Evolutionary conservation across 1,140 invertebrate genomes (phyloP).

Genomic region (Diachasmimorpha longicaudata): DNA sequence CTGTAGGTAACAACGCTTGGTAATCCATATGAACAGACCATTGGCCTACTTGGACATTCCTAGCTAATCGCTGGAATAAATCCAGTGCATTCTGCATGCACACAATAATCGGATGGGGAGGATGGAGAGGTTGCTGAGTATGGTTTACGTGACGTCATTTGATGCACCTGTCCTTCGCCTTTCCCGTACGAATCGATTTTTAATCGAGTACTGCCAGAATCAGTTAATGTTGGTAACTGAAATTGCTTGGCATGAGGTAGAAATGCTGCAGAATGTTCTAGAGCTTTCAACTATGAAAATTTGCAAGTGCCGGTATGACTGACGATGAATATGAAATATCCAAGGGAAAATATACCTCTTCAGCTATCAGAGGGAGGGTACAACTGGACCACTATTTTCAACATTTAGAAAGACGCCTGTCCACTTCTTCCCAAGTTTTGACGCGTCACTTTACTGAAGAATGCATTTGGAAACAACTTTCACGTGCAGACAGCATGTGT

Average conservation of each 20-base stretch:
- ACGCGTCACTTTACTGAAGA: background rate
- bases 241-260: background rate
- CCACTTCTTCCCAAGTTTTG: background rate
- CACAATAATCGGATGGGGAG: constrained; percentile 12
- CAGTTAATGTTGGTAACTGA: background rate
- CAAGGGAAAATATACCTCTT: no score
- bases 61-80: constrained; percentile 33
- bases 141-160: constrained; percentile 40
- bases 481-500: background rate
- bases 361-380: background rate
- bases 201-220: constrained; percentile 14
- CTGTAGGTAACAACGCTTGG: background rate
- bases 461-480: background rate
- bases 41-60: constrained; percentile 31
- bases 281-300: background rate
- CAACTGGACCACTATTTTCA: background rate
- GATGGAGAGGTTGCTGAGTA: background rate
- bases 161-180: constrained; percentile 34
- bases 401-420: background rate
- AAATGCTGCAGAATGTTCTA: background rate
- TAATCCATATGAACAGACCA: background rate
- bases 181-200: constrained; percentile 7
- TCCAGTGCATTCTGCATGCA: constrained; percentile 31
- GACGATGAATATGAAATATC: background rate
- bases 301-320: background rate